These are phyloP conservation scores for Temnothorax unifasciatus DNA, from an alignment of 2,888 invertebrate genomes.

Conservation along the genomic window DNA sequence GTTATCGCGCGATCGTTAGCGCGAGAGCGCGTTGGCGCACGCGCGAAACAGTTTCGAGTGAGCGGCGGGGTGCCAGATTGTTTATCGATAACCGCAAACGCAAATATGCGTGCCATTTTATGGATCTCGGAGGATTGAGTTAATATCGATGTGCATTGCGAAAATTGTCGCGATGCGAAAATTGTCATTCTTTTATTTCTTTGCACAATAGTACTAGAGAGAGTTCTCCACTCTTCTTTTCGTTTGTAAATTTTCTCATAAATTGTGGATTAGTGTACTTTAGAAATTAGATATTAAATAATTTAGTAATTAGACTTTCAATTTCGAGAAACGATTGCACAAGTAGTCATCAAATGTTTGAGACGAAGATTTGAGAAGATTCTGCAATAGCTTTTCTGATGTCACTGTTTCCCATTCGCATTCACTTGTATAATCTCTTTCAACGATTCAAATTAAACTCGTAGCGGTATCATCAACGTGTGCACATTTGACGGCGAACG, in stretches of 20 bases:
- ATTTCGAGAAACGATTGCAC: neutral
- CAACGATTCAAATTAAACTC: constrained; percentile 18
- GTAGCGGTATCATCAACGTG: neutral
- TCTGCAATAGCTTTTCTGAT: neutral
- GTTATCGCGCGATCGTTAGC: constrained; percentile 39
- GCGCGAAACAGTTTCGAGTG: constrained; percentile 29
- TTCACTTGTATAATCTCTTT: neutral
- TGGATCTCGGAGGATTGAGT: constrained; percentile 20
- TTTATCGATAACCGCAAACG: constrained; percentile 40
- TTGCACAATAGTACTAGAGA: neutral
- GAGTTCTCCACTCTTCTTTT: neutral
- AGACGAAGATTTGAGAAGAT: neutral
- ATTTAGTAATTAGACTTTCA: neutral
- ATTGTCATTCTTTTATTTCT: constrained; percentile 3
- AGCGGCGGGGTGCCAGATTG: constrained; percentile 44
- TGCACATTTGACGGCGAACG: neutral
- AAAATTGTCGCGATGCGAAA: neutral
- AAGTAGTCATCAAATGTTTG: neutral
- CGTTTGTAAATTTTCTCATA: neutral
- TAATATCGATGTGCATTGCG: neutral
- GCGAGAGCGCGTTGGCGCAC: constrained; percentile 11
- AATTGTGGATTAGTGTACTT: neutral
- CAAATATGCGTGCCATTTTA: constrained; percentile 31
- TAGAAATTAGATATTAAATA: neutral
- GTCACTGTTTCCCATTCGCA: neutral